Percentiles rank a stretch among this genome's conserved stretches.
phyloP scores from a whole-genome alignment of 1,140 invertebrate species.

The Apis dorsata region DNA sequence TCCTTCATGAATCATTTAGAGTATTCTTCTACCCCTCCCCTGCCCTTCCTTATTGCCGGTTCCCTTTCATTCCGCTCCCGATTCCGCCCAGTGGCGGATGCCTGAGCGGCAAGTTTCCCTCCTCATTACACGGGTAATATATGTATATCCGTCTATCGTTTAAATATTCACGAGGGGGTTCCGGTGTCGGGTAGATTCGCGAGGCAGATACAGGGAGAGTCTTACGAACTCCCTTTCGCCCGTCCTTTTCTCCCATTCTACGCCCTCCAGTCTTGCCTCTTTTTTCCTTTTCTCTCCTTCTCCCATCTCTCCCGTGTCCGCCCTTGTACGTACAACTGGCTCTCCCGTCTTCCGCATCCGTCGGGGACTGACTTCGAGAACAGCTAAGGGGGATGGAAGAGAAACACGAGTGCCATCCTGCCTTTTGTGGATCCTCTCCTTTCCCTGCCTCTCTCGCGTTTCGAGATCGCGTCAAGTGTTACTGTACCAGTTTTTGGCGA shows the following conservation, averaged over 20 bases:
- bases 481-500: background rate
- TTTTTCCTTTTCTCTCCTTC: slow-evolving; percentile 31
- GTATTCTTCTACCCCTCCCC: slow-evolving; percentile 49
- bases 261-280: slow-evolving; percentile 20
- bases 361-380: slow-evolving; percentile 22
- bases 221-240: slow-evolving; percentile 8
- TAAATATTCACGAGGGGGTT: slow-evolving; percentile 68
- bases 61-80: slow-evolving; percentile 39
- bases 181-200: slow-evolving; percentile 59
- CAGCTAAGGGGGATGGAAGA: slow-evolving; percentile 10
- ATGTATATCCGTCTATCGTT: slow-evolving; percentile 68
- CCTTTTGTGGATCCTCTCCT: slow-evolving; percentile 20
- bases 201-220: slow-evolving; percentile 44
- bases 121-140: slow-evolving; percentile 67
- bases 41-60: slow-evolving; percentile 36
- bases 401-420: slow-evolving; percentile 33
- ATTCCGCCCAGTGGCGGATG: slow-evolving; percentile 15
- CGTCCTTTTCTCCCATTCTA: slow-evolving; percentile 47
- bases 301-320: background rate
- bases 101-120: slow-evolving; percentile 30
- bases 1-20: slow-evolving; percentile 68
- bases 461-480: slow-evolving; percentile 7
- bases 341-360: slow-evolving; percentile 18
- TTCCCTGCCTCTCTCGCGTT: slow-evolving; percentile 22
- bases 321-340: slow-evolving; percentile 32